phyloP scores from a whole-genome alignment of 2,797 vertebrate genomes.

The Miichthys miiuy region DNA sequence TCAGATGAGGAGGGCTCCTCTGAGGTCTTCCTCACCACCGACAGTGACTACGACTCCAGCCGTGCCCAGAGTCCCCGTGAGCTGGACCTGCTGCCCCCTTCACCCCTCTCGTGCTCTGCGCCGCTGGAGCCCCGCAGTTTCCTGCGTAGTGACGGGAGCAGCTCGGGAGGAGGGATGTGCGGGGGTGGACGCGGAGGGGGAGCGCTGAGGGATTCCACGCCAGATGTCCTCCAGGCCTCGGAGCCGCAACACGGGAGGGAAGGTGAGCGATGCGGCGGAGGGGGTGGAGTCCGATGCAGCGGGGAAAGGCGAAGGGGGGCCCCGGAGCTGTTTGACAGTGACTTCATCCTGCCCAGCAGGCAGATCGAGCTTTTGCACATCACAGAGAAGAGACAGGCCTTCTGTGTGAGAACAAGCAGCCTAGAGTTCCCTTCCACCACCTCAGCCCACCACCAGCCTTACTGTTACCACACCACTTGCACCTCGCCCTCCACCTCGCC shows the following conservation, averaged over 20 bases:
- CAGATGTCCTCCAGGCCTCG: slow-evolving; percentile 88
- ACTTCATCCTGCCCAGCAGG: slow-evolving; percentile 93
- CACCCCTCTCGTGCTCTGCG: slow-evolving; percentile 71
- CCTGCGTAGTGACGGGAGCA: slow-evolving; percentile 79
- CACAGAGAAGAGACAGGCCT: slow-evolving; percentile 92
- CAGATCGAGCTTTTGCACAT: slow-evolving; percentile 93
- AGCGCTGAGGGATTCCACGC: slow-evolving; percentile 80
- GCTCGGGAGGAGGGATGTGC: slow-evolving; percentile 71
- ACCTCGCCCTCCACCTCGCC: slow-evolving; percentile 74
- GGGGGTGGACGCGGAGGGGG: slow-evolving; percentile 56
- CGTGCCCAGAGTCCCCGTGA: slow-evolving; percentile 91
- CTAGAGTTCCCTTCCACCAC: slow-evolving; percentile 88
- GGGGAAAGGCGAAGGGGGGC: slow-evolving; percentile 65
- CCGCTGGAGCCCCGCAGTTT: slow-evolving; percentile 67
- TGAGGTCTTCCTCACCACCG: slow-evolving; percentile 93
- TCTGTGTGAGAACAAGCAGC: slow-evolving; percentile 93
- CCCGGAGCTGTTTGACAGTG: slow-evolving; percentile 89
- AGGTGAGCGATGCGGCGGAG: slow-evolving; percentile 57
- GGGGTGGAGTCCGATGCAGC: slow-evolving; percentile 58
- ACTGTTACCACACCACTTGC: slow-evolving; percentile 63
- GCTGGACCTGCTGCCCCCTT: slow-evolving; percentile 89
- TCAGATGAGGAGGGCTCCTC: slow-evolving; percentile 93
- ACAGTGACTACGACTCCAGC: slow-evolving; percentile 93
- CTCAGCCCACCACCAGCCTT: slow-evolving; percentile 61
- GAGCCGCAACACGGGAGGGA: slow-evolving; percentile 76